phyloP scores from a whole-genome alignment of 2,113 vertebrate species.

The Corydoras maculifer region DNA sequence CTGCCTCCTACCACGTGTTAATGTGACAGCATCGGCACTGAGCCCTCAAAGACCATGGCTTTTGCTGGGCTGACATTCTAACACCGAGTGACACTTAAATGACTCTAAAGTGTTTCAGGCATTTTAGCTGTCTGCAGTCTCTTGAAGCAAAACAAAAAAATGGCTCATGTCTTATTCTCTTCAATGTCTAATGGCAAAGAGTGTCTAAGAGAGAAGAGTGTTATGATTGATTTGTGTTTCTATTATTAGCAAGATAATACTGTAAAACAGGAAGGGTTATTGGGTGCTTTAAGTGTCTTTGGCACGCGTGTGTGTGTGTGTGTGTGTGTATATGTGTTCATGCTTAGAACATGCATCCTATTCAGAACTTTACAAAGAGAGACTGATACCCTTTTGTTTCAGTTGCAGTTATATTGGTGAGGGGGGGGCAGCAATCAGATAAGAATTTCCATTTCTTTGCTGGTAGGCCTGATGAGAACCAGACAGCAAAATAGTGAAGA shows the following conservation, averaged over 20 bases:
- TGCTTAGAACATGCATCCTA: slow-evolving; percentile 27
- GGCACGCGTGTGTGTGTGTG: too few relatives aligned
- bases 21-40: slow-evolving; percentile 16
- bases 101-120: slow-evolving; percentile 26
- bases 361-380: slow-evolving; percentile 1
- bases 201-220: background rate
- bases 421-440: slow-evolving; percentile 14
- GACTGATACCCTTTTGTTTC: slow-evolving; percentile 21
- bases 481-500: slow-evolving; percentile 20
- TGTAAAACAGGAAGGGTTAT: background rate
- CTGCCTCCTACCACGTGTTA: background rate
- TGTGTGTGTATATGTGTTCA: background rate
- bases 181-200: slow-evolving; percentile 6
- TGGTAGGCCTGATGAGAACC: slow-evolving; percentile 19
- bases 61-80: slow-evolving; percentile 26
- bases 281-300: background rate
- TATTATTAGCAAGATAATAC: background rate
- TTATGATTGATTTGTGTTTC: slow-evolving; percentile 9
- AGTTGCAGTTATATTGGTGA: slow-evolving; percentile 20
- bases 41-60: slow-evolving; percentile 23
- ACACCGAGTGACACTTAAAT: slow-evolving; percentile 43
- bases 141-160: slow-evolving; percentile 21
- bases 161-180: background rate
- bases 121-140: background rate
- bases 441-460: slow-evolving; percentile 23